Conservation (phyloP, 2,888 invertebrate species). For the Drosophila nr. perissopoda region DNA sequence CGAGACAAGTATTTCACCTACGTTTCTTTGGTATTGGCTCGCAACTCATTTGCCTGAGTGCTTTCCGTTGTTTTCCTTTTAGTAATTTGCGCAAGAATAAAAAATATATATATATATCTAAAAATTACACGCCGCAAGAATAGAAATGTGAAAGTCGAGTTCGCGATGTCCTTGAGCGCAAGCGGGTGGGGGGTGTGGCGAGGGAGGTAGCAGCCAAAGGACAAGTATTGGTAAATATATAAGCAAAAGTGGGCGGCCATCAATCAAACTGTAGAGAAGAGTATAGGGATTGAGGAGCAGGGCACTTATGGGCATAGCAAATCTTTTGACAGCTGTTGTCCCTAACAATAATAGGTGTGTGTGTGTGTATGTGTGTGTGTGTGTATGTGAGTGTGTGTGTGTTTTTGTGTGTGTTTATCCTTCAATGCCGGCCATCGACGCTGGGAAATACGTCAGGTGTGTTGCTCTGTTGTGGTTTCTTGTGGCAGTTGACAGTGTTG, state of each 20-base stretch:
- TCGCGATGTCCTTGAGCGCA: constrained; percentile 57
- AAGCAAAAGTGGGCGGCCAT: constrained; percentile 58
- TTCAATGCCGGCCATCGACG: constrained; percentile 56
- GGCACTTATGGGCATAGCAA: background rate
- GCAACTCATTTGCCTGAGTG: constrained; percentile 75
- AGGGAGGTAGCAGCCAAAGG: constrained; percentile 5
- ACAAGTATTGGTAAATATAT: constrained; percentile 44
- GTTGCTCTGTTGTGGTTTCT: constrained; percentile 20
- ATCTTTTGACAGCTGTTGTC: constrained; percentile 46
- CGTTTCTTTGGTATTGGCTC: constrained; percentile 6
- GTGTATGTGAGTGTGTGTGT: background rate
- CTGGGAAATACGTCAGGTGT: constrained; percentile 64
- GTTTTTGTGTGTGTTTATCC: background rate
- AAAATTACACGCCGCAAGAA: background rate
- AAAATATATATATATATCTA: background rate
- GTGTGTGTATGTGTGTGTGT: background rate
- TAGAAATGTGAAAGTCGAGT: constrained; percentile 19
- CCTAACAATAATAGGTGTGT: constrained; percentile 25
- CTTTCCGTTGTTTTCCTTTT: constrained; percentile 65
- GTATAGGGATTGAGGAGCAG: background rate
- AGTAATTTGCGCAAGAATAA: constrained; percentile 48
- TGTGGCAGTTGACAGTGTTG: constrained; percentile 12
- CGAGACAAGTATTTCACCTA: constrained; percentile 15
- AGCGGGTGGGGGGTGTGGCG: too few species aligned
- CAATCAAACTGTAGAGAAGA: constrained; percentile 57